Conservation (phyloP, 1,140 invertebrate genomes). For the Babylonia areolata region DNA sequence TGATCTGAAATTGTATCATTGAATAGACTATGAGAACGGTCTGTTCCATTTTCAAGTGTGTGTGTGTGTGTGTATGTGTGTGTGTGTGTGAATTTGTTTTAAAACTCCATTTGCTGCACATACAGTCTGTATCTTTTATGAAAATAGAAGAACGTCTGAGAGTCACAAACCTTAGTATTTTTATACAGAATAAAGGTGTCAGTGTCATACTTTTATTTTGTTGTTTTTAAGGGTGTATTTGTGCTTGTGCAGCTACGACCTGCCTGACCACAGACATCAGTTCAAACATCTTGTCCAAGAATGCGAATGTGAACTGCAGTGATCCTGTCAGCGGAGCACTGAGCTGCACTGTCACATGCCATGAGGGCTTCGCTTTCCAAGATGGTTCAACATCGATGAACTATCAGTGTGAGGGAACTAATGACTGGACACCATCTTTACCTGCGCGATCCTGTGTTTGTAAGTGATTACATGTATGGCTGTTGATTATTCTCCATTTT, state of each 20-base stretch:
- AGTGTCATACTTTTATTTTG: background rate
- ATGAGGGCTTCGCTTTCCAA: slow-evolving; percentile 30
- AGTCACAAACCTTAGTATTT: background rate
- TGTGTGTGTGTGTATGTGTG: slow-evolving; percentile 19
- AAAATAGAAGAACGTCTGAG: background rate
- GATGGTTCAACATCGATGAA: slow-evolving; percentile 33
- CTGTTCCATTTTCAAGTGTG: background rate
- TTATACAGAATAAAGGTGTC: background rate
- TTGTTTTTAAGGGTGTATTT: background rate
- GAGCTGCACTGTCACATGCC: slow-evolving; percentile 41
- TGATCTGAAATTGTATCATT: too few relatives aligned
- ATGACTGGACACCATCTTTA: slow-evolving; percentile 44
- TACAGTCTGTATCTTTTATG: too few relatives aligned
- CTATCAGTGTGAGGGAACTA: slow-evolving; percentile 42
- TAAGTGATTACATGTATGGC: slow-evolving; percentile 44
- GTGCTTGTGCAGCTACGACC: background rate
- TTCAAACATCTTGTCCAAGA: background rate
- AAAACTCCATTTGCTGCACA: too few relatives aligned
- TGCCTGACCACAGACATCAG: background rate
- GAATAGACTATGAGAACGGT: background rate
- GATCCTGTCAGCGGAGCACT: background rate
- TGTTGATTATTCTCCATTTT: too few relatives aligned
- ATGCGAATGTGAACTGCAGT: slow-evolving; percentile 7
- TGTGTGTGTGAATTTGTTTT: slow-evolving; percentile 16
- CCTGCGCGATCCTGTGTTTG: slow-evolving; percentile 36